Percentiles rank a stretch among this genome's conserved stretches.
phyloP scores from a whole-genome alignment of 1,140 invertebrate genomes.

The Plutomurus gul region DNA sequence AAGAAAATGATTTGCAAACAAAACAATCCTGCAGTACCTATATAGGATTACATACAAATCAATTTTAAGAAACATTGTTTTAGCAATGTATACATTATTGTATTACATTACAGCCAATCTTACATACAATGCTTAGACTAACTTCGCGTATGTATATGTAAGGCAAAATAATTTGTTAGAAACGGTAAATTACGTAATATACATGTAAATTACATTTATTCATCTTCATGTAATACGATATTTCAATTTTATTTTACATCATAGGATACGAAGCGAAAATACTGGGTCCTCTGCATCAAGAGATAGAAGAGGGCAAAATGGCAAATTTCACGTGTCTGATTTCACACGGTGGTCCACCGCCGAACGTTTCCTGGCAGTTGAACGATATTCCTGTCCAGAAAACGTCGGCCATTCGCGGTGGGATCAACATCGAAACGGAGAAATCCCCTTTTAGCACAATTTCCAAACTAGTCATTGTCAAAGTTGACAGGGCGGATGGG shows the following conservation, averaged over 20 bases:
- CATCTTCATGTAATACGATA: neutral
- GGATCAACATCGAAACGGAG: constrained; percentile 52
- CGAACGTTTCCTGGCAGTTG: constrained; percentile 54
- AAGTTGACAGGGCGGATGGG: constrained; percentile 33
- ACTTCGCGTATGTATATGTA: too few species aligned
- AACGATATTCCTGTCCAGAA: constrained; percentile 51
- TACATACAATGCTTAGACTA: too few species aligned
- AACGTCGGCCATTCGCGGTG: constrained; percentile 42
- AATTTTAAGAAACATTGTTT: too few species aligned
- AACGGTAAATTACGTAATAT: too few species aligned
- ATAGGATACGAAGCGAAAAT: constrained; percentile 51
- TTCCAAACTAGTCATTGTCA: constrained; percentile 48
- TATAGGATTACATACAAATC: too few species aligned
- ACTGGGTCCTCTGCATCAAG: constrained; percentile 47
- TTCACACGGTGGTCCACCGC: constrained; percentile 7
- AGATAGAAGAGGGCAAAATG: constrained; percentile 45
- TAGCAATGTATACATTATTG: too few species aligned
- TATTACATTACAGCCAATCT: too few species aligned
- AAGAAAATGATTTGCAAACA: too few species aligned
- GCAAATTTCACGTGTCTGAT: constrained; percentile 55
- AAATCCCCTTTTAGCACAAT: constrained; percentile 31
- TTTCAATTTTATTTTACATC: neutral
- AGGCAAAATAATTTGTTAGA: too few species aligned
- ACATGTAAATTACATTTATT: too few species aligned
- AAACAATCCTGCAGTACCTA: too few species aligned